Percentiles rank a stretch among this genome's conserved stretches.
Evolutionary conservation across 2,888 invertebrate genomes (phyloP).

Genomic region (Drosophila mimica): DNA sequence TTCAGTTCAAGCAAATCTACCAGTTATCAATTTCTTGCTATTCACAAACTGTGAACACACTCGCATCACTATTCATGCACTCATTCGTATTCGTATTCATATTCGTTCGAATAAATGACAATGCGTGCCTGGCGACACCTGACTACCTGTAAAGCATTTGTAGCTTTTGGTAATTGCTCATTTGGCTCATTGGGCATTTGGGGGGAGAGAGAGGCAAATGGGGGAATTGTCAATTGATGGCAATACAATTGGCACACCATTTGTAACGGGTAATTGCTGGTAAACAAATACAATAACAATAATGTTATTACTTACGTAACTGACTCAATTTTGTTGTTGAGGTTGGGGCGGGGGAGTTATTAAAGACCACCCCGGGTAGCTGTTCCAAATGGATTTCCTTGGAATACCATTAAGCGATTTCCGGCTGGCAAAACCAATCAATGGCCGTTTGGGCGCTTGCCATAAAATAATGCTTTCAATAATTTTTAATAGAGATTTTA

Average conservation of each 20-base stretch:
- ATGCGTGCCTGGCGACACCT: constrained; percentile 77
- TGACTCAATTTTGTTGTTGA: constrained; percentile 7
- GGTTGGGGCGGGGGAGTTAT: neutral
- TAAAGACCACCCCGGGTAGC: constrained; percentile 29
- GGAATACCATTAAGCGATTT: constrained; percentile 63
- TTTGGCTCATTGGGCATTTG: constrained; percentile 32
- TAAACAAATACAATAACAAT: constrained; percentile 3
- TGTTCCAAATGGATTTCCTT: constrained; percentile 38
- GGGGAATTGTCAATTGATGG: constrained; percentile 40
- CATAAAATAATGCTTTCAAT: constrained; percentile 63
- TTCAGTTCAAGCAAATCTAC: too few species aligned
- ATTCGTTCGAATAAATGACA: constrained; percentile 60
- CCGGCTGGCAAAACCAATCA: constrained; percentile 63
- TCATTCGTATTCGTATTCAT: constrained; percentile 10
- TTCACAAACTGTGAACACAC: constrained; percentile 1
- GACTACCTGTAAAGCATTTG: constrained; percentile 44
- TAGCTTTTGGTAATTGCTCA: constrained; percentile 68
- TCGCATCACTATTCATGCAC: constrained; percentile 20
- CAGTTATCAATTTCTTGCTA: neutral
- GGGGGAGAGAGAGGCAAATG: constrained; percentile 10
- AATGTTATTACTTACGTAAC: constrained; percentile 48
- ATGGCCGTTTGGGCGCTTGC: constrained; percentile 19
- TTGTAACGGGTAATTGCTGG: constrained; percentile 58
- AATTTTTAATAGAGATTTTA: constrained; percentile 64
- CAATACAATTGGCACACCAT: constrained; percentile 70